These are phyloP conservation scores for Lagenorhynchus albirostris DNA, from an alignment of 2,113 vertebrate genomes.

Conservation along the genomic window DNA sequence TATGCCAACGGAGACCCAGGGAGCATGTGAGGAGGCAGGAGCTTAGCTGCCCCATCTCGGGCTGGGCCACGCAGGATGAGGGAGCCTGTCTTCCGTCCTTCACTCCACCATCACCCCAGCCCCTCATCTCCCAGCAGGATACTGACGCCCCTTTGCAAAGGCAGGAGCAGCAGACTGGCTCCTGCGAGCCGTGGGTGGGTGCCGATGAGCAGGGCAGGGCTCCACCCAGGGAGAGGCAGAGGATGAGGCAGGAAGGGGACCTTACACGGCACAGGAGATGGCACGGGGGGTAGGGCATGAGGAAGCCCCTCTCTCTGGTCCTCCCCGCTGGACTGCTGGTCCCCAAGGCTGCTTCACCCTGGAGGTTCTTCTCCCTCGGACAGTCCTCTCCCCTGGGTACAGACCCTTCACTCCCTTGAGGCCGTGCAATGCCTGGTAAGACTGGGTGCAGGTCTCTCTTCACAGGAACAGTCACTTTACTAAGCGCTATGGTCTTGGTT, in stretches of 20 bases:
- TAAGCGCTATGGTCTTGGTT: background rate
- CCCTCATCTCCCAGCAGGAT: background rate
- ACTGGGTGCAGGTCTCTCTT: background rate
- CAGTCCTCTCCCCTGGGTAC: background rate
- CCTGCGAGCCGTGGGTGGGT: background rate
- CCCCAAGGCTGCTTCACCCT: background rate
- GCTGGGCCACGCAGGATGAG: rapidly evolving
- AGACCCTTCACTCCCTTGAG: background rate
- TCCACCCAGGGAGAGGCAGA: background rate
- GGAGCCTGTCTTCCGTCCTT: background rate
- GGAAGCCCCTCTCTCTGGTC: too few species aligned
- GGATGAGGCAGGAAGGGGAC: background rate
- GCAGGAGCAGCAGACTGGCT: background rate
- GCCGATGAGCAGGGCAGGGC: rapidly evolving
- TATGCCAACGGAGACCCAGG: background rate
- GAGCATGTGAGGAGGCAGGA: background rate
- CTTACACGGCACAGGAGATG: background rate
- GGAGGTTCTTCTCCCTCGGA: background rate
- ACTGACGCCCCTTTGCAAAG: background rate
- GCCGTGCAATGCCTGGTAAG: background rate
- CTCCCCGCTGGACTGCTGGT: background rate
- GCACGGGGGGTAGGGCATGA: rapidly evolving
- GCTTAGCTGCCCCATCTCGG: background rate
- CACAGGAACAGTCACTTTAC: background rate
- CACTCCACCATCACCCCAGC: too few species aligned